Evolutionary conservation across 2,797 vertebrate species (phyloP).

Genomic region (Sebastes wilsoni): DNA sequence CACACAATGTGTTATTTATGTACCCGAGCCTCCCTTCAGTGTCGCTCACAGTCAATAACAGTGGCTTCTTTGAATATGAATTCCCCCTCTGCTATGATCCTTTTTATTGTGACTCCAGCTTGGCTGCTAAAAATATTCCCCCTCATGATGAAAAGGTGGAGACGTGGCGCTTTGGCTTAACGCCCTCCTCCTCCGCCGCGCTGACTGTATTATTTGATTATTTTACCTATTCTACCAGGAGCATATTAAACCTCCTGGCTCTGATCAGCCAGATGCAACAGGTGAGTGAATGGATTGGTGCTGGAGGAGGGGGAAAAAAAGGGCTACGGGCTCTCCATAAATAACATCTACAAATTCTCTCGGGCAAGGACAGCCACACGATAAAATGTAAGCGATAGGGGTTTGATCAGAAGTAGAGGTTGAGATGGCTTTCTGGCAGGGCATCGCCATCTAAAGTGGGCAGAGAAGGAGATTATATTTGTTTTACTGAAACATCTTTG

Average conservation of each 20-base stretch:
- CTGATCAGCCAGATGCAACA: constrained; percentile 41
- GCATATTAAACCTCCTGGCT: constrained; percentile 40
- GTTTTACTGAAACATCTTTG: constrained; percentile 18
- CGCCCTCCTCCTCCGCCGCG: background rate
- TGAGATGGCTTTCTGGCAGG: constrained; percentile 34
- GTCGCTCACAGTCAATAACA: constrained; percentile 35
- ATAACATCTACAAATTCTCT: constrained; percentile 47
- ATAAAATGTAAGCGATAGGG: constrained; percentile 57
- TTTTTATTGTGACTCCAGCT: constrained; percentile 39
- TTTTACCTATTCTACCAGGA: constrained; percentile 33
- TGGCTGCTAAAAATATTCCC: constrained; percentile 44
- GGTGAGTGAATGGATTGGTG: constrained; percentile 34
- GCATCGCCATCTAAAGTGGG: constrained; percentile 11
- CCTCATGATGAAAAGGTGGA: constrained; percentile 34
- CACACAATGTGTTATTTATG: constrained; percentile 13
- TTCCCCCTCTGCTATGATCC: constrained; percentile 23
- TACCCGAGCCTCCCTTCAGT: background rate
- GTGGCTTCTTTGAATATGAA: constrained; percentile 26
- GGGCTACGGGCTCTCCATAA: constrained; percentile 27
- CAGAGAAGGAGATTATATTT: constrained; percentile 18
- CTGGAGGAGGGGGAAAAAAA: background rate
- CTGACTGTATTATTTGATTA: constrained; percentile 25
- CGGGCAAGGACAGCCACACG: constrained; percentile 36
- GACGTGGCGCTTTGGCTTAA: constrained; percentile 9
- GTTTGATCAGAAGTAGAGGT: constrained; percentile 52